A percentile compares a stretch with the other conserved stretches of the same genome.
These are phyloP conservation scores for Plemyria rubiginata DNA, from an alignment of 2,888 invertebrate species.

Conservation along the genomic window DNA sequence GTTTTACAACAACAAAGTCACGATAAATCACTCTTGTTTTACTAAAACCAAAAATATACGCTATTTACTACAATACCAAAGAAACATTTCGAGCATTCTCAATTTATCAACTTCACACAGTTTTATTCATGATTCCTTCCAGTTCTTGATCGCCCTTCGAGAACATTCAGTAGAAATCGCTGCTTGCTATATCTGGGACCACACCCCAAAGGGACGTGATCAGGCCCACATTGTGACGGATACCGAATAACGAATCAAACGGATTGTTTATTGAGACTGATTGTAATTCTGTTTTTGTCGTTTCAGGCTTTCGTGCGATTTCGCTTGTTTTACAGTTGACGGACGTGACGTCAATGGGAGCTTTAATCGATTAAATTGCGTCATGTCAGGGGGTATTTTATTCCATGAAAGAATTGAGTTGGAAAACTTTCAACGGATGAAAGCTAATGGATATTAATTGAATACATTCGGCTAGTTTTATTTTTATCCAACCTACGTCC, in stretches of 20 bases:
- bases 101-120: no score
- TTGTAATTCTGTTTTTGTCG: slow-evolving; percentile 57
- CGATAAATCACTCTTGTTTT: no score
- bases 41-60: no score
- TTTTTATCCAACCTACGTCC: not conserved
- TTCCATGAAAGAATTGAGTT: not conserved
- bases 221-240: slow-evolving; percentile 54
- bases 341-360: slow-evolving; percentile 19
- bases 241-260: slow-evolving; percentile 49
- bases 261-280: slow-evolving; percentile 57
- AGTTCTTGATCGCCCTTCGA: no score
- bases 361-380: slow-evolving; percentile 3
- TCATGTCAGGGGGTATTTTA: not conserved
- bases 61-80: no score
- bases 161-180: slow-evolving; percentile 24
- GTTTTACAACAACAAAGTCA: no score
- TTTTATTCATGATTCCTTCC: no score
- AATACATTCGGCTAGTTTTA: not conserved
- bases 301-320: slow-evolving; percentile 28
- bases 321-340: slow-evolving; percentile 26
- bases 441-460: not conserved
- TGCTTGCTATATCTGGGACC: slow-evolving; percentile 24
- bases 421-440: not conserved
- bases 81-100: no score
- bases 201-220: slow-evolving; percentile 47